Percentiles rank a stretch among this genome's conserved stretches.
phyloP scores from a whole-genome alignment of 2,113 vertebrate genomes.

The Heteronetta atricapilla region DNA sequence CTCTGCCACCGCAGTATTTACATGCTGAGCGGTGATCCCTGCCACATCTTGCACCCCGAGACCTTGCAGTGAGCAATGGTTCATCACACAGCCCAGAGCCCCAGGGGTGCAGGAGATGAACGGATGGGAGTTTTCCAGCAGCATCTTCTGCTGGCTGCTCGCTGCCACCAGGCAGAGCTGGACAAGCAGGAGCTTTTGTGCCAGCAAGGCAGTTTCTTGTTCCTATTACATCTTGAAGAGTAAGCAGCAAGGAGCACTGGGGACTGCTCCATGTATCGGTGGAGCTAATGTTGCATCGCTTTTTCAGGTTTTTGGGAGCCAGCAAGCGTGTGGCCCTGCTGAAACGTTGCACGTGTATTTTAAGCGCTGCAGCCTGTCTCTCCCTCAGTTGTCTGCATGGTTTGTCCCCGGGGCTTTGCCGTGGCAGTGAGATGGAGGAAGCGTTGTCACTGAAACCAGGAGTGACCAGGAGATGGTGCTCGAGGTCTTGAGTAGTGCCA shows the following conservation, averaged over 20 bases:
- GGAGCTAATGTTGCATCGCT: neutral
- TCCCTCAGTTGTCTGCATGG: fast-evolving
- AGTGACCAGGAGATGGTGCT: constrained; percentile 82
- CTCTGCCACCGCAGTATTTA: neutral
- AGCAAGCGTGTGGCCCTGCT: fast-evolving
- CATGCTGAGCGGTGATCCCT: neutral
- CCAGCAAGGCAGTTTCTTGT: neutral
- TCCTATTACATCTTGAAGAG: neutral
- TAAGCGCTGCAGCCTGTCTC: neutral
- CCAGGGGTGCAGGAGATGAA: fast-evolving
- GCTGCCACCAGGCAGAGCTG: neutral
- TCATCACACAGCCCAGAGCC: neutral
- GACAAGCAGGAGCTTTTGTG: fast-evolving
- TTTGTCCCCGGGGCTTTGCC: neutral
- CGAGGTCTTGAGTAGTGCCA: constrained; percentile 63
- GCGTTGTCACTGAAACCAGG: constrained; percentile 25
- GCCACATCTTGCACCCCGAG: fast-evolving
- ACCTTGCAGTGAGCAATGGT: neutral
- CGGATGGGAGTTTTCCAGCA: neutral
- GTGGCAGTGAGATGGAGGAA: neutral
- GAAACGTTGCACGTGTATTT: fast-evolving
- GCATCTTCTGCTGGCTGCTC: neutral
- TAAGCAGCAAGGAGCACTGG: neutral
- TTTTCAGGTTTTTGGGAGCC: neutral
- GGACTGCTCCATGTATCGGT: neutral